Evolutionary conservation across 2,888 invertebrate species (phyloP).

Genomic region (Peribatodes rhomboidaria): DNA sequence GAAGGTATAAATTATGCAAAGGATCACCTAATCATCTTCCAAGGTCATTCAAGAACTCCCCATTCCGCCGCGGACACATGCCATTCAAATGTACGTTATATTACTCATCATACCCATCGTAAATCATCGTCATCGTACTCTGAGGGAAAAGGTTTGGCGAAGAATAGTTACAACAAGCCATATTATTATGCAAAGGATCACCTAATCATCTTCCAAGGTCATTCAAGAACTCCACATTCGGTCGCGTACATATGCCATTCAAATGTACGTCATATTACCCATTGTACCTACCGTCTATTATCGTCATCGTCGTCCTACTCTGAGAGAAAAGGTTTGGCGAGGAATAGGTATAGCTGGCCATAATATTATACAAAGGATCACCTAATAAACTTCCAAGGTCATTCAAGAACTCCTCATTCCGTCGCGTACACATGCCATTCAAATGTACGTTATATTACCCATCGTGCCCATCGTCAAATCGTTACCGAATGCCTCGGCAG

Average conservation of each 20-base stretch:
- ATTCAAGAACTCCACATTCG: not conserved
- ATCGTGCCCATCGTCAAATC: conserved; percentile 27
- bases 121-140: too few species aligned
- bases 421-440: conserved; percentile 15
- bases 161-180: too few species aligned
- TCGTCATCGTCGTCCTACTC: too few species aligned
- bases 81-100: conserved; percentile 21
- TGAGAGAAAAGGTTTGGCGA: too few species aligned
- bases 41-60: not conserved
- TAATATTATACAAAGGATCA: not conserved
- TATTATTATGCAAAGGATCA: not conserved
- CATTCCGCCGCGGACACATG: conserved; percentile 5
- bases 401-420: not conserved
- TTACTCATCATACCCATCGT: conserved; percentile 23
- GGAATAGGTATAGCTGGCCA: too few species aligned
- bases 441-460: conserved; percentile 20
- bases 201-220: conserved; percentile 6
- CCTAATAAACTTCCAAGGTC: conserved; percentile 9
- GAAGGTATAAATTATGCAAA: too few species aligned
- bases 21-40: not conserved
- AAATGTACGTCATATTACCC: conserved; percentile 19
- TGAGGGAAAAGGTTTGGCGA: too few species aligned
- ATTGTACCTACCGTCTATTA: conserved; percentile 27
- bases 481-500: conserved; percentile 30
- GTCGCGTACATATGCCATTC: conserved; percentile 16